These are phyloP conservation scores for Colletes collaris DNA, from an alignment of 2,888 invertebrate species.

Conservation along the genomic window DNA sequence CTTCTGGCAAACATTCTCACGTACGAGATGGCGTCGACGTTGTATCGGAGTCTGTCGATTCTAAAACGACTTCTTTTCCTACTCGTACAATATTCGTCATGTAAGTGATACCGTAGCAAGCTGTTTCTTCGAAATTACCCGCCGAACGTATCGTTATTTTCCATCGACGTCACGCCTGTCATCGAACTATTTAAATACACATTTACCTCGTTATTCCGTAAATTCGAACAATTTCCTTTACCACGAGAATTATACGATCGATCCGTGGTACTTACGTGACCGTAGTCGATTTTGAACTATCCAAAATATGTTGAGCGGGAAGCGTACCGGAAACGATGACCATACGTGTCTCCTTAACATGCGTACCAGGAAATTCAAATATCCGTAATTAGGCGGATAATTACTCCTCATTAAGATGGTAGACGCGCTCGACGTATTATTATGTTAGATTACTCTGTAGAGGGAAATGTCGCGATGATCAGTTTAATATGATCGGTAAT, in stretches of 20 bases:
- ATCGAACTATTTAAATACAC: neutral
- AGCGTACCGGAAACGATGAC: slow-evolving; percentile 32
- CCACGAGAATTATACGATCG: neutral
- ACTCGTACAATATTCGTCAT: slow-evolving; percentile 66
- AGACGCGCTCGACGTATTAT: neutral
- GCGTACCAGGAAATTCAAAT: slow-evolving; percentile 33
- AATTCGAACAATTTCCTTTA: neutral
- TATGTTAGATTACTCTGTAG: neutral
- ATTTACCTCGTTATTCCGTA: neutral
- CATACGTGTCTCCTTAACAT: slow-evolving; percentile 23
- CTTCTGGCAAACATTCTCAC: neutral
- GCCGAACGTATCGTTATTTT: neutral
- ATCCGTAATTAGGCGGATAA: slow-evolving; percentile 21
- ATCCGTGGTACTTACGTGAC: neutral
- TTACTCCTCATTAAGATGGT: slow-evolving; percentile 22
- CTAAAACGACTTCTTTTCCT: slow-evolving; percentile 63
- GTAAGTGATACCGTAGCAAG: slow-evolving; percentile 69
- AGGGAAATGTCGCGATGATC: neutral
- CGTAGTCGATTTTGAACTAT: slow-evolving; percentile 14
- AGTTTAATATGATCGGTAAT: neutral
- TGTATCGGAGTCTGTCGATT: slow-evolving; percentile 52
- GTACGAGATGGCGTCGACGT: slow-evolving; percentile 40
- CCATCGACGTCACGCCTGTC: neutral
- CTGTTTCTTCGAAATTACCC: neutral
- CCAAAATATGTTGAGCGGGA: slow-evolving; percentile 34